A percentile compares a stretch with the other conserved stretches of the same genome.
Conservation (phyloP, 2,113 vertebrate species). For the Oryzias woworae region DNA sequence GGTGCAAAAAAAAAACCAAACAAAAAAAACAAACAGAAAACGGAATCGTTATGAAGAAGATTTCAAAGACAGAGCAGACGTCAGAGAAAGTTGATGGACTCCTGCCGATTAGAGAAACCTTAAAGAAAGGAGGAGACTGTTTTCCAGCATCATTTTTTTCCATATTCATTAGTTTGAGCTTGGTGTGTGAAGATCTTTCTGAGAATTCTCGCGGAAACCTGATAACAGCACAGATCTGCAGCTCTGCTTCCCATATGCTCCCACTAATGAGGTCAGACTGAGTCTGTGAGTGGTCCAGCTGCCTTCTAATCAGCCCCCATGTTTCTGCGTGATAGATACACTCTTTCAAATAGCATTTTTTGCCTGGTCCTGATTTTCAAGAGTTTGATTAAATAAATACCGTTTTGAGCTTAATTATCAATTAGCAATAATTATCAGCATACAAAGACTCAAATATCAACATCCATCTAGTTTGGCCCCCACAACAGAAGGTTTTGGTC, state of each 20-base stretch:
- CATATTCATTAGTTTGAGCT: slow-evolving; percentile 48
- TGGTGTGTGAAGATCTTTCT: slow-evolving; percentile 35
- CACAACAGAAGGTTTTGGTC: too few species aligned
- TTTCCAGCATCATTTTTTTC: slow-evolving; percentile 12
- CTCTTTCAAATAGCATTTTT: too few species aligned
- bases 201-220: slow-evolving; percentile 53
- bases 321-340: slow-evolving; percentile 24
- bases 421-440: too few species aligned
- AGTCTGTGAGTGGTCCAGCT: slow-evolving; percentile 69
- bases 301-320: slow-evolving; percentile 69
- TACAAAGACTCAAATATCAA: too few species aligned
- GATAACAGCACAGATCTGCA: slow-evolving; percentile 46
- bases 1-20: too few species aligned
- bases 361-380: too few species aligned
- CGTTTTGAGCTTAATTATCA: too few species aligned
- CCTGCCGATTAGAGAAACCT: slow-evolving; percentile 25
- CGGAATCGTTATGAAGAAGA: background rate
- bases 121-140: slow-evolving; percentile 22
- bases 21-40: too few species aligned
- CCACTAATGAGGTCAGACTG: slow-evolving; percentile 75
- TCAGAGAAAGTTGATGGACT: slow-evolving; percentile 3
- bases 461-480: too few species aligned
- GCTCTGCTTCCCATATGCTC: slow-evolving; percentile 71
- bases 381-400: too few species aligned
- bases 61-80: slow-evolving; percentile 6